Conservation (phyloP, 2,888 invertebrate genomes). For the Melipona beecheii region DNA sequence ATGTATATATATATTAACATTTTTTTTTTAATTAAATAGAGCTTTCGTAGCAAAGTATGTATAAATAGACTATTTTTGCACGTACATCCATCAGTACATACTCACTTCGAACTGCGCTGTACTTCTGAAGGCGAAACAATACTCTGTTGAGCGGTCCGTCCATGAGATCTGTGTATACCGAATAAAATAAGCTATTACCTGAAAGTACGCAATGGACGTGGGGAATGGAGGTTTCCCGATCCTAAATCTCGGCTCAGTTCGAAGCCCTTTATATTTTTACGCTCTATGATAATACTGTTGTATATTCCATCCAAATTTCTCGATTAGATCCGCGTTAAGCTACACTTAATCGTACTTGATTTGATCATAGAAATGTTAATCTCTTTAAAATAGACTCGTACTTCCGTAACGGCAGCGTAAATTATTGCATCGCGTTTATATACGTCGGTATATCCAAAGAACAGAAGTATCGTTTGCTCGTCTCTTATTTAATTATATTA, state of each 20-base stretch:
- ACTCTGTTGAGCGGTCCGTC: conserved; percentile 58
- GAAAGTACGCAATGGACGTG: conserved; percentile 68
- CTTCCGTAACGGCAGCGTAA: conserved; percentile 69
- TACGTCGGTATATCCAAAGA: conserved; percentile 42
- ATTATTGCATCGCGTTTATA: conserved; percentile 71
- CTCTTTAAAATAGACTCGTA: conserved; percentile 68
- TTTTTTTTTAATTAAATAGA: conserved; percentile 80
- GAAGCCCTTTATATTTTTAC: conserved; percentile 61
- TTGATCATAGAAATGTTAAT: conserved; percentile 65
- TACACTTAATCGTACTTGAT: conserved; percentile 51
- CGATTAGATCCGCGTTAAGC: conserved; percentile 39
- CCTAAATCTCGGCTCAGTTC: conserved; percentile 62
- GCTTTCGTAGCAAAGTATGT: conserved; percentile 79
- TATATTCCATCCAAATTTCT: conserved; percentile 65
- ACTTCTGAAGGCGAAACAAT: conserved; percentile 61
- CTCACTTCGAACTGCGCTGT: conserved; percentile 66
- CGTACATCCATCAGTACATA: conserved; percentile 65
- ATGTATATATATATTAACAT: conserved; percentile 75
- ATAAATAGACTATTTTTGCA: conserved; percentile 80
- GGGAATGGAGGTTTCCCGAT: conserved; percentile 54
- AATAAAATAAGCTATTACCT: conserved; percentile 68
- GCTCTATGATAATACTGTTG: conserved; percentile 70
- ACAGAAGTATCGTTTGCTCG: conserved; percentile 46
- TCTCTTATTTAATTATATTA: conserved; percentile 68
- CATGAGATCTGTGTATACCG: conserved; percentile 68